Evolutionary conservation across 2,888 invertebrate species (phyloP).

Genomic region (Scotopteryx bipunctaria): DNA sequence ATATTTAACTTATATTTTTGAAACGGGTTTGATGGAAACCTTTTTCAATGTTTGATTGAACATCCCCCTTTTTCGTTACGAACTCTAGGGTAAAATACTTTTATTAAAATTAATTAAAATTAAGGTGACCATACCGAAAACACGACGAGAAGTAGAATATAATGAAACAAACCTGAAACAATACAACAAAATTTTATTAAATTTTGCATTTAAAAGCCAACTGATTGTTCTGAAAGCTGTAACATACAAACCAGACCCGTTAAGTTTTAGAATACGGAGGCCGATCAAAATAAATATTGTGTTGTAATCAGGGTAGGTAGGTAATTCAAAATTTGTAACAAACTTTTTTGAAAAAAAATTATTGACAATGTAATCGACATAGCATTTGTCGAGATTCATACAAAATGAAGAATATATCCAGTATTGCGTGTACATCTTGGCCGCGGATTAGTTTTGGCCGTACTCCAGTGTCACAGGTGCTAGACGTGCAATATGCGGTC

Average conservation of each 20-base stretch:
- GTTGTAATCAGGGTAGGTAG: too few species aligned
- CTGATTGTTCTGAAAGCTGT: too few species aligned
- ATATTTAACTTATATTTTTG: conserved; percentile 5
- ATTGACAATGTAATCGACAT: too few species aligned
- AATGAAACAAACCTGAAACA: conserved; percentile 14
- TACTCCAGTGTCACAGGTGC: conserved; percentile 33
- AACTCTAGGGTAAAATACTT: not conserved
- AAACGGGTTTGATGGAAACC: conserved; percentile 8
- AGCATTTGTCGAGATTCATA: too few species aligned
- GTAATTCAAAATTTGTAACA: too few species aligned
- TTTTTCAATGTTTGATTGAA: conserved; percentile 10
- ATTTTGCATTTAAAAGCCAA: too few species aligned
- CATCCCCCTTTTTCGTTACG: not conserved
- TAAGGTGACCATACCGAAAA: too few species aligned
- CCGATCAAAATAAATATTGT: too few species aligned
- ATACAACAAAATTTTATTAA: not conserved
- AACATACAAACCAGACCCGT: not conserved
- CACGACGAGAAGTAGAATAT: not conserved
- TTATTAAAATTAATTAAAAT: not conserved
- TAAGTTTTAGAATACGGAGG: too few species aligned
- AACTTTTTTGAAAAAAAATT: too few species aligned
- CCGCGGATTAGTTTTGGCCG: conserved; percentile 32
- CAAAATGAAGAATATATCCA: too few species aligned
- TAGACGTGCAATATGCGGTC: conserved; percentile 28
- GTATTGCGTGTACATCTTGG: too few species aligned